Conservation (phyloP, 2,888 invertebrate species). For the Athalia rosae region DNA sequence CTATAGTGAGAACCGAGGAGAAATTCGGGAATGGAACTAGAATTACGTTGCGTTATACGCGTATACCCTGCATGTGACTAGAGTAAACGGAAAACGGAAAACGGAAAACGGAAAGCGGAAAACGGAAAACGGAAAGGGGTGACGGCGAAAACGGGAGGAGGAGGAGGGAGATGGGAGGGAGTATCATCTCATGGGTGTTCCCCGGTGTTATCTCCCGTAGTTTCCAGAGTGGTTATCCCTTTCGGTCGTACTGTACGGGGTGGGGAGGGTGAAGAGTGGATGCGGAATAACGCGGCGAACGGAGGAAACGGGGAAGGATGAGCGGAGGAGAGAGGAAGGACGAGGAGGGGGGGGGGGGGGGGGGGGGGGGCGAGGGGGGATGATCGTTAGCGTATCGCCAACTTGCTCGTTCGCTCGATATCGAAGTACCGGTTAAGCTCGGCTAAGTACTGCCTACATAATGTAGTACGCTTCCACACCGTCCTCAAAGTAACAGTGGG, state of each 20-base stretch:
- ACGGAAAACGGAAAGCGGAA: background rate
- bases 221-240: slow-evolving; percentile 52
- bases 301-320: background rate
- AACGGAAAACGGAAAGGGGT: background rate
- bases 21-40: background rate
- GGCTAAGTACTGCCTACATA: slow-evolving; percentile 48
- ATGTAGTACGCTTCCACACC: slow-evolving; percentile 55
- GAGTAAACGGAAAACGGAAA: background rate
- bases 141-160: background rate
- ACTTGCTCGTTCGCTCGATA: slow-evolving; percentile 58
- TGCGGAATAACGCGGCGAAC: background rate
- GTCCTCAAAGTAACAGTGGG: slow-evolving; percentile 61
- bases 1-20: too few relatives aligned
- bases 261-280: background rate
- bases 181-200: slow-evolving; percentile 47
- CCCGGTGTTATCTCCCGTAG: slow-evolving; percentile 57
- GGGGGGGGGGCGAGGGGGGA: slow-evolving; percentile 36
- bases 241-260: slow-evolving; percentile 28
- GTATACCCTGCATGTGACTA: background rate
- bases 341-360: background rate
- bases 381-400: slow-evolving; percentile 68
- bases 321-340: background rate
- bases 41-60: background rate
- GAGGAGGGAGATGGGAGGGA: background rate
- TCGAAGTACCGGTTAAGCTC: slow-evolving; percentile 41